Evolutionary conservation across 37 sponge, comb jelly and placozoan genomes (phyloP), one percentile per base, ranked within the genome.

Genomic region (Oscarella lobularis): DNA sequence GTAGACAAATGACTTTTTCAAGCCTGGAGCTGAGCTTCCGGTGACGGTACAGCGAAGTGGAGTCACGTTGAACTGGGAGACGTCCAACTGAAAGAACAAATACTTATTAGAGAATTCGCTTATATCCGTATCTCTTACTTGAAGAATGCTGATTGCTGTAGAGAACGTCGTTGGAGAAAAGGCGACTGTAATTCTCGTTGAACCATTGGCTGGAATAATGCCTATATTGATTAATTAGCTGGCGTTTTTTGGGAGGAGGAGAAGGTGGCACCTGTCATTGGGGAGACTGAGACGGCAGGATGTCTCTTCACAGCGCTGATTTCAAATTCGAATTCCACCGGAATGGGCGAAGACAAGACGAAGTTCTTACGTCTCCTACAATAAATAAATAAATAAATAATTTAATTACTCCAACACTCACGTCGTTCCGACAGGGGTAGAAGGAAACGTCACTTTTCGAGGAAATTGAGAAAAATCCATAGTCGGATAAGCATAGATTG

Each of bases 401-500:
- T 48, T 48, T 27, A 48, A 48, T 20, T 27, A 27, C 60, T 27
- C 9, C 20, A 48, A 20, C 60, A 48, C 9, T 39, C 38, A 85
- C 81, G 77, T 82, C 73, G 84, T 80, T 9, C 86, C 85, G 32
- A 94, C 38, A 9, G 95, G 84, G n/a, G 87, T 90, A 31, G 86
- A 48, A 0, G 90, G 82, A 48, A 94, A 94, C 3, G 74, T 72
- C 9, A 94, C 39, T 33, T 76, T 48, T 48, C 72, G 75, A n/a
- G 88, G 95, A 77, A 94, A 89, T 31, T 78, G 35, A 36, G 78
- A 36, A 6, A 80, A 78, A 73, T 83, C 85, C 54, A 87, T 39
- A 20, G 85, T 84, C 35, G 95, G 95, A 70, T 90, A 94, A 60
- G 90, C 95, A 81, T 94, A 87, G 31, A 94, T 80, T 3, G 90